Conservation (phyloP, 1,140 invertebrate genomes). For the Scaptomyza graminum region DNA sequence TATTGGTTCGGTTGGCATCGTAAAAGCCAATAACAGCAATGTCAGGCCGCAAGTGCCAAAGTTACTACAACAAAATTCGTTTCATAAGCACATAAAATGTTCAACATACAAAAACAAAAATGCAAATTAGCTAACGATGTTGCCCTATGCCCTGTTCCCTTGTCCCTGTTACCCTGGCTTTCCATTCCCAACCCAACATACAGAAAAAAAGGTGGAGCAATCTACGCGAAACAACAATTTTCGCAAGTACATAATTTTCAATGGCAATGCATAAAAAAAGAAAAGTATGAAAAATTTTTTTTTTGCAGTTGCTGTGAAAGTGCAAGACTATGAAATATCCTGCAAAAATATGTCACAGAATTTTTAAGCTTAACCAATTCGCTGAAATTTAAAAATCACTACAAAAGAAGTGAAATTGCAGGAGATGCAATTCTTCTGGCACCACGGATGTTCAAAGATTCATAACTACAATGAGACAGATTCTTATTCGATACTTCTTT, state of each 20-base stretch:
- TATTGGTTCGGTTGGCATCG: slow-evolving; percentile 58
- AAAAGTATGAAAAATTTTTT: neutral
- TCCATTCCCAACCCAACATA: neutral
- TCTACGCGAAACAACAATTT: slow-evolving; percentile 23
- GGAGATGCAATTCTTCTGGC: too few relatives aligned
- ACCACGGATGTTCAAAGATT: too few relatives aligned
- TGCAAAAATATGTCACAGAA: too few relatives aligned
- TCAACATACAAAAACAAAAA: slow-evolving; percentile 51
- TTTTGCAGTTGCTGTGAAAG: neutral
- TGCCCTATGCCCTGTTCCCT: neutral
- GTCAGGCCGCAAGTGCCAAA: slow-evolving; percentile 65
- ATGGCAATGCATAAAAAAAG: slow-evolving; percentile 42
- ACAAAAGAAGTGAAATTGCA: too few relatives aligned
- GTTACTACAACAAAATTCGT: slow-evolving; percentile 69
- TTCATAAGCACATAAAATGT: slow-evolving; percentile 75
- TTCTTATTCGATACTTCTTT: too few relatives aligned
- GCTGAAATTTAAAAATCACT: too few relatives aligned
- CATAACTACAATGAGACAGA: too few relatives aligned
- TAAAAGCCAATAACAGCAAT: slow-evolving; percentile 62
- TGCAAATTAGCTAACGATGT: slow-evolving; percentile 71
- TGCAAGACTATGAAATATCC: too few relatives aligned
- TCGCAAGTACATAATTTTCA: slow-evolving; percentile 63
- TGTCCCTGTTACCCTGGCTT: too few relatives aligned
- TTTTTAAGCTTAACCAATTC: too few relatives aligned
- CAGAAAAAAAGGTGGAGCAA: slow-evolving; percentile 62